Percentiles rank a stretch among this genome's conserved stretches.
These are phyloP conservation scores for Onychomys arenicola DNA, from an alignment of 2,797 vertebrate genomes.

Conservation along the genomic window DNA sequence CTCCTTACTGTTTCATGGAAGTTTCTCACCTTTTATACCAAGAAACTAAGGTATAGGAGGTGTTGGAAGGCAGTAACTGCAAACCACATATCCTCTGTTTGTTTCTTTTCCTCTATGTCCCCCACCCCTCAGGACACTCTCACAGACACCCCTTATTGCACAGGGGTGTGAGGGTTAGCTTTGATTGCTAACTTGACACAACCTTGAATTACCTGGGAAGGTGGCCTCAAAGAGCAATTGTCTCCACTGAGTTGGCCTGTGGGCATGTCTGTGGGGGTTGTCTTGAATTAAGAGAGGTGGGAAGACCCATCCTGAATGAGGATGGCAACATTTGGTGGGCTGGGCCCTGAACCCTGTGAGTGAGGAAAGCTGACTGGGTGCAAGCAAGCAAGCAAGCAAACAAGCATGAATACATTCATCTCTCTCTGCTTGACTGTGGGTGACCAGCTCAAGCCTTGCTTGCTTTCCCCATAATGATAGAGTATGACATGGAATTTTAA, in stretches of 20 bases:
- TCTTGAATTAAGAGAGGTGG: neutral
- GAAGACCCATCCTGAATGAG: neutral
- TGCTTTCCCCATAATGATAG: neutral
- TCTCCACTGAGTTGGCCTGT: neutral
- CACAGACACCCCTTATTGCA: neutral
- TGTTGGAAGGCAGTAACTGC: accelerated
- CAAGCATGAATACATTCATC: neutral
- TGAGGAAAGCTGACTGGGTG: too few species aligned
- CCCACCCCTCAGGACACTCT: neutral
- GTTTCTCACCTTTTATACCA: neutral
- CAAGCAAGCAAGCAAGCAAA: too few species aligned
- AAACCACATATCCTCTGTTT: neutral
- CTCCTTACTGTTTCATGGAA: neutral
- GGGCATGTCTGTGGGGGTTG: neutral
- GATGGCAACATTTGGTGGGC: neutral
- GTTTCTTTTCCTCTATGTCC: neutral
- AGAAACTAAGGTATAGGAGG: neutral
- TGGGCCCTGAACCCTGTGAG: too few species aligned
- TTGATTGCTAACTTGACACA: neutral
- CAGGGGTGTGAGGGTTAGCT: neutral
- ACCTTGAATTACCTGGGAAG: neutral
- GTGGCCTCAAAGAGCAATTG: neutral
- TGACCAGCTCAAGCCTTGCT: too few species aligned
- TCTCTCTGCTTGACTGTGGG: neutral
- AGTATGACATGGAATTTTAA: neutral